Evolutionary conservation across 1,140 invertebrate genomes (phyloP).

Genomic region (Capitella teleta): DNA sequence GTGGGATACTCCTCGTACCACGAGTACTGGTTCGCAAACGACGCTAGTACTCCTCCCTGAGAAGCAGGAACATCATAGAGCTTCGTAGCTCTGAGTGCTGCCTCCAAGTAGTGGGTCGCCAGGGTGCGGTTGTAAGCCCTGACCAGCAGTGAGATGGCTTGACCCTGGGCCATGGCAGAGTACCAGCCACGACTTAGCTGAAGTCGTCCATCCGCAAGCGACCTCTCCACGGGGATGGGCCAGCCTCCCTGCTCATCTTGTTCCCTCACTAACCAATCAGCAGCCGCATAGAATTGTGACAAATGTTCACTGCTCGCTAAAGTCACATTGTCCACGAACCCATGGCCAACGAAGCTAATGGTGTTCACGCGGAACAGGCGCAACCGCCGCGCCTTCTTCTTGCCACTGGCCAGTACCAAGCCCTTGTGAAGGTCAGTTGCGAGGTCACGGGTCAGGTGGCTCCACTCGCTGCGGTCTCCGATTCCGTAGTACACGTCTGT

Average conservation of each 20-base stretch:
- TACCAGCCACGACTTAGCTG: constrained; percentile 81
- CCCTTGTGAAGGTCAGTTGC: constrained; percentile 86
- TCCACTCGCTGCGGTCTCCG: constrained; percentile 60
- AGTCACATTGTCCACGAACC: constrained; percentile 44
- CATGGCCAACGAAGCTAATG: constrained; percentile 58
- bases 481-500: constrained; percentile 83
- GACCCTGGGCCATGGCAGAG: constrained; percentile 95
- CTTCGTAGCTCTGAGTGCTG: constrained; percentile 66
- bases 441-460: constrained; percentile 71
- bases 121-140: constrained; percentile 75
- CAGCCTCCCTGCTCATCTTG: constrained; percentile 89
- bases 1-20: constrained; percentile 99
- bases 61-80: constrained; percentile 62
- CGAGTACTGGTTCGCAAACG: constrained; percentile 63
- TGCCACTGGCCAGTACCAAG: constrained; percentile 44
- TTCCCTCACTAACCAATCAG: constrained; percentile 80
- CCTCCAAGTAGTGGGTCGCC: constrained; percentile 61
- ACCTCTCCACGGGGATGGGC: constrained; percentile 83
- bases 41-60: constrained; percentile 67
- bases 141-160: constrained; percentile 83
- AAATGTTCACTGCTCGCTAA: constrained; percentile 50
- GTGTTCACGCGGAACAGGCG: constrained; percentile 16
- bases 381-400: constrained; percentile 17
- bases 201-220: constrained; percentile 57
- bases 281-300: constrained; percentile 80